These are phyloP conservation scores for Reinhardtius hippoglossoides DNA, from an alignment of 2,113 vertebrate species.

Conservation along the genomic window DNA sequence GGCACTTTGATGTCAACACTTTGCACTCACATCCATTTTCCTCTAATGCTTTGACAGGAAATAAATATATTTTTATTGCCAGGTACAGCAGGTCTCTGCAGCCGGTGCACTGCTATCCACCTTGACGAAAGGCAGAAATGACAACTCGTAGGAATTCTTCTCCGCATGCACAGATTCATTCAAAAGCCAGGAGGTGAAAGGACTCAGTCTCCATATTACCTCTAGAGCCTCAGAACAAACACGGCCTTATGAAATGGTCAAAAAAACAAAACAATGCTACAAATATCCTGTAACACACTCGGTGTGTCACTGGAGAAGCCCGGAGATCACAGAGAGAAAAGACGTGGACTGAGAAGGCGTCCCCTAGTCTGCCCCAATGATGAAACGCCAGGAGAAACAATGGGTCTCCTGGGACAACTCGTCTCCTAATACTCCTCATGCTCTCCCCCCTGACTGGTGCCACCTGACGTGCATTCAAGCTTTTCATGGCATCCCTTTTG, in stretches of 20 bases:
- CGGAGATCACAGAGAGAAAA: constrained; percentile 22
- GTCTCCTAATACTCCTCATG: constrained; percentile 1
- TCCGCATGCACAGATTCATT: constrained; percentile 6
- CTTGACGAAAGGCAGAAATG: constrained; percentile 16
- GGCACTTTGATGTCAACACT: constrained; percentile 56
- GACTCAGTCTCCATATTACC: constrained; percentile 9
- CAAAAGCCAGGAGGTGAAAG: constrained; percentile 2
- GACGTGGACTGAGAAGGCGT: constrained; percentile 30
- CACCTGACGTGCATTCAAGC: neutral
- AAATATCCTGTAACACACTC: constrained; percentile 52
- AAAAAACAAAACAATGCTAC: constrained; percentile 21
- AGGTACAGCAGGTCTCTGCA: neutral
- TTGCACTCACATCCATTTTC: constrained; percentile 40
- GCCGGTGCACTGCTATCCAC: neutral
- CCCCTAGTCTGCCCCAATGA: constrained; percentile 37
- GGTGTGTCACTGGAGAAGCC: constrained; percentile 29
- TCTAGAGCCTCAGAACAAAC: constrained; percentile 6
- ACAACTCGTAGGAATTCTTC: neutral
- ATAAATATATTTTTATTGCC: constrained; percentile 24
- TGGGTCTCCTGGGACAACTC: constrained; percentile 23
- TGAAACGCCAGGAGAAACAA: constrained; percentile 27
- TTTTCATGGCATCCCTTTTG: neutral
- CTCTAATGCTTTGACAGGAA: constrained; percentile 6
- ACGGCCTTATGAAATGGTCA: constrained; percentile 27
- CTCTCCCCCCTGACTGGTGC: neutral